Evolutionary conservation across 2,888 invertebrate species (phyloP).

Genomic region (Drosophila neonasuta): DNA sequence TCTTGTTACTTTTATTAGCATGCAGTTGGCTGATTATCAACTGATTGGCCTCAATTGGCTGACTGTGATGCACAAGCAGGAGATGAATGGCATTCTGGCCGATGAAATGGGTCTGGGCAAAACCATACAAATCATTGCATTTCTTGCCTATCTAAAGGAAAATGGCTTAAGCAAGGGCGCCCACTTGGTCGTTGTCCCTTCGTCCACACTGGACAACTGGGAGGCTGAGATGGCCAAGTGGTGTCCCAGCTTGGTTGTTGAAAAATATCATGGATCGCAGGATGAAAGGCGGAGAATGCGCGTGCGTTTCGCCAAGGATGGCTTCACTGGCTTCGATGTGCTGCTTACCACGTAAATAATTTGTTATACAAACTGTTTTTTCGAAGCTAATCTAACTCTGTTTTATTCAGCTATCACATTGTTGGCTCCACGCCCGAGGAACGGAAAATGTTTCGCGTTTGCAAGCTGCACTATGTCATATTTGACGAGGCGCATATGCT

Average conservation of each 20-base stretch:
- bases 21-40: slow-evolving; percentile 92
- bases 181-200: slow-evolving; percentile 97
- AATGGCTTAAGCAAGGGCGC: slow-evolving; percentile 88
- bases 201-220: slow-evolving; percentile 97
- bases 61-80: slow-evolving; percentile 92
- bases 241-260: slow-evolving; percentile 91
- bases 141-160: slow-evolving; percentile 94
- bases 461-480: slow-evolving; percentile 94
- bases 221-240: slow-evolving; percentile 88
- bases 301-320: slow-evolving; percentile 88
- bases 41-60: slow-evolving; percentile 96
- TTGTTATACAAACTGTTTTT: neutral
- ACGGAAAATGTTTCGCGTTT: slow-evolving; percentile 94
- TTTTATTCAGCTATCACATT: slow-evolving; percentile 80
- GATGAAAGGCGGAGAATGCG: slow-evolving; percentile 92
- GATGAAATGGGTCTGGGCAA: slow-evolving; percentile 99
- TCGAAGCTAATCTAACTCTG: neutral
- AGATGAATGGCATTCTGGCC: slow-evolving; percentile 96
- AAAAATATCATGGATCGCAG: slow-evolving; percentile 93
- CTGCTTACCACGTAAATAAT: slow-evolving; percentile 92
- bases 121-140: slow-evolving; percentile 96
- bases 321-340: slow-evolving; percentile 89
- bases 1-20: slow-evolving; percentile 81
- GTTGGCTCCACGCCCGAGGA: slow-evolving; percentile 91
- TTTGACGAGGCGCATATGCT: slow-evolving; percentile 99